A percentile compares a stretch with the other conserved stretches of the same genome.
phyloP scores from a whole-genome alignment of 2,888 invertebrate species.

The Polymixis lichenea region DNA sequence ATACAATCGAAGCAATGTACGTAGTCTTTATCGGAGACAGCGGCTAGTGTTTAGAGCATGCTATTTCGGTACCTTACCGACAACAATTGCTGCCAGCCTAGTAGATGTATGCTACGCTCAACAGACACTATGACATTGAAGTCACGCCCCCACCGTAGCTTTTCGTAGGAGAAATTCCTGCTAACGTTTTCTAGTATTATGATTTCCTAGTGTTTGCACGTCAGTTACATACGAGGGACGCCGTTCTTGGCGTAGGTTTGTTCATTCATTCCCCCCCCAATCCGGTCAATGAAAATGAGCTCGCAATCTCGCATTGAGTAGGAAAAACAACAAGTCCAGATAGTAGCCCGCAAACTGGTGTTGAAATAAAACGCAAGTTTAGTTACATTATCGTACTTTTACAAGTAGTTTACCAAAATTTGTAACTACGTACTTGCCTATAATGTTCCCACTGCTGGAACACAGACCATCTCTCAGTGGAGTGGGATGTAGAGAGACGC shows the following conservation, averaged over 20 bases:
- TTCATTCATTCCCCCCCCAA: constrained; percentile 63
- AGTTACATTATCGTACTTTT: neutral
- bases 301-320: constrained; percentile 14
- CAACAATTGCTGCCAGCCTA: constrained; percentile 45
- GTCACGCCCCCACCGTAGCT: constrained; percentile 50
- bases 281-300: constrained; percentile 49
- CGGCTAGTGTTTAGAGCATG: neutral
- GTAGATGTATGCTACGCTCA: constrained; percentile 64
- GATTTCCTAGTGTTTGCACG: constrained; percentile 79
- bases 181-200: constrained; percentile 67
- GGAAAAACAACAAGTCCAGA: constrained; percentile 14
- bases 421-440: too few species aligned
- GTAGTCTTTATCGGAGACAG: neutral
- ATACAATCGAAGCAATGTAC: constrained; percentile 22
- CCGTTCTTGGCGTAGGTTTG: constrained; percentile 71
- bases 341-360: neutral
- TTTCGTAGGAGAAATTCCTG: constrained; percentile 65
- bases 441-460: too few species aligned
- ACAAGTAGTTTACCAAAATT: neutral
- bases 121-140: constrained; percentile 65
- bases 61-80: constrained; percentile 26
- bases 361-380: neutral
- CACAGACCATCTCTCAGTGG: too few species aligned
- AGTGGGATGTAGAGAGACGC: too few species aligned
- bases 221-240: constrained; percentile 83